phyloP scores from a whole-genome alignment of 2,113 vertebrate species.

The Microtus pennsylvanicus region DNA sequence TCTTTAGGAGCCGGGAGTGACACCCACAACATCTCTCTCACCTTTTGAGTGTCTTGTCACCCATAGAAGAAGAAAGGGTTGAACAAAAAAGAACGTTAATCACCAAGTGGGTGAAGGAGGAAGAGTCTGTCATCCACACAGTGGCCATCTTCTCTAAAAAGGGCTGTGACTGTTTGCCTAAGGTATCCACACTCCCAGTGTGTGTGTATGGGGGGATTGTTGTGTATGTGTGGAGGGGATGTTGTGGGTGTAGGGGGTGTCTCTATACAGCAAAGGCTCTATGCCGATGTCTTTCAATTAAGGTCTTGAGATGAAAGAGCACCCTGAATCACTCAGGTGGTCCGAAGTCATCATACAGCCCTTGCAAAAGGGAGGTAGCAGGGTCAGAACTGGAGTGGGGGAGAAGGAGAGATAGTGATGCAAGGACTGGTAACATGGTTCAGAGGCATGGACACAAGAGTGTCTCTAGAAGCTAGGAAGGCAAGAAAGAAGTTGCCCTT shows the following conservation, averaged over 20 bases:
- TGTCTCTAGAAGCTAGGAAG: background rate
- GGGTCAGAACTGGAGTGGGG: too few relatives aligned
- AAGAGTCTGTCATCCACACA: too few relatives aligned
- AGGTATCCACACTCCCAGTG: background rate
- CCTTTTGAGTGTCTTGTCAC: background rate
- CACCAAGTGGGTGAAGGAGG: background rate
- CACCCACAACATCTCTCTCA: background rate
- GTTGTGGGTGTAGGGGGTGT: background rate
- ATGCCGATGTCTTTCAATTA: too few relatives aligned
- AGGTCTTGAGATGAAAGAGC: background rate
- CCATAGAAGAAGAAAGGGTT: background rate
- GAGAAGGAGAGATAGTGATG: accelerated
- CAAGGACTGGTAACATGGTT: background rate
- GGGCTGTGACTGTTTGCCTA: too few relatives aligned
- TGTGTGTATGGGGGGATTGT: background rate
- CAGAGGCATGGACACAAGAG: background rate
- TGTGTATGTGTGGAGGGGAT: too few relatives aligned
- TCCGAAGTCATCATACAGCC: background rate
- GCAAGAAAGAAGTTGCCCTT: background rate
- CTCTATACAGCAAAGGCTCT: background rate
- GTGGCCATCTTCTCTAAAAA: background rate
- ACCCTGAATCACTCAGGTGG: too few relatives aligned
- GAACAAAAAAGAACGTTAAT: background rate
- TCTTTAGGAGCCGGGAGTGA: background rate
- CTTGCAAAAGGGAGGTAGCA: background rate